Conservation (phyloP, 1,140 invertebrate species). For the Drosophila parabipectinata region DNA sequence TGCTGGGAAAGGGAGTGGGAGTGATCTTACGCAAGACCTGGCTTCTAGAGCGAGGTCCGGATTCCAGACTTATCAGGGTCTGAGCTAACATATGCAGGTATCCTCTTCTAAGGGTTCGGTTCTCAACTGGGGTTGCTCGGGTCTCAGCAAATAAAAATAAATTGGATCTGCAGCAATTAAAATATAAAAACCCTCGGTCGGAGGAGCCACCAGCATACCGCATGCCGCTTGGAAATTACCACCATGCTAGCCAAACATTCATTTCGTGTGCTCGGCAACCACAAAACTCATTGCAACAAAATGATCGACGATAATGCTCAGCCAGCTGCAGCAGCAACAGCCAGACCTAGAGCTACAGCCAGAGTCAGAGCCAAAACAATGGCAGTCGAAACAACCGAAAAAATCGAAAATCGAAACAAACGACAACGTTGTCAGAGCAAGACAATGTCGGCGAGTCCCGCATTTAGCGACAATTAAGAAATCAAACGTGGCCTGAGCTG, state of each 20-base stretch:
- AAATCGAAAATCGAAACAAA: constrained; percentile 7
- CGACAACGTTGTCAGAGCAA: constrained; percentile 30
- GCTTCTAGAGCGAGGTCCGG: constrained; percentile 5
- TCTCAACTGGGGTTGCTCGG: neutral
- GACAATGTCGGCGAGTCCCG: constrained; percentile 64
- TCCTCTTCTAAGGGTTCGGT: too few species aligned
- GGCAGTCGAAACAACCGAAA: constrained; percentile 11
- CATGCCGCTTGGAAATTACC: constrained; percentile 58
- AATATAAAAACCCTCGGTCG: constrained; percentile 43
- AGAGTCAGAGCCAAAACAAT: constrained; percentile 29
- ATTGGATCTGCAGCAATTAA: constrained; percentile 75
- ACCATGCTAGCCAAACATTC: constrained; percentile 72
- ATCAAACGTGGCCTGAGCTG: constrained; percentile 70
- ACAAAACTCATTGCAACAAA: constrained; percentile 77
- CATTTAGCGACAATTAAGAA: constrained; percentile 83
- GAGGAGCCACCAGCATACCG: constrained; percentile 40
- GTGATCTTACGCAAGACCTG: constrained; percentile 45
- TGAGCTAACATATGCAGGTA: too few species aligned
- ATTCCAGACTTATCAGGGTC: too few species aligned
- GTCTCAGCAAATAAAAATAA: constrained; percentile 51
- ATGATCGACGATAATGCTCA: constrained; percentile 72
- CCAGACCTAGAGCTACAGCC: constrained; percentile 1
- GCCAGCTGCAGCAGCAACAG: constrained; percentile 4
- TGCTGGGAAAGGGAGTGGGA: constrained; percentile 18
- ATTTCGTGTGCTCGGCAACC: constrained; percentile 71